A percentile compares a stretch with the other conserved stretches of the same genome.
Evolutionary conservation across 2,888 invertebrate species (phyloP).

Genomic region (Monochamus alternatus): DNA sequence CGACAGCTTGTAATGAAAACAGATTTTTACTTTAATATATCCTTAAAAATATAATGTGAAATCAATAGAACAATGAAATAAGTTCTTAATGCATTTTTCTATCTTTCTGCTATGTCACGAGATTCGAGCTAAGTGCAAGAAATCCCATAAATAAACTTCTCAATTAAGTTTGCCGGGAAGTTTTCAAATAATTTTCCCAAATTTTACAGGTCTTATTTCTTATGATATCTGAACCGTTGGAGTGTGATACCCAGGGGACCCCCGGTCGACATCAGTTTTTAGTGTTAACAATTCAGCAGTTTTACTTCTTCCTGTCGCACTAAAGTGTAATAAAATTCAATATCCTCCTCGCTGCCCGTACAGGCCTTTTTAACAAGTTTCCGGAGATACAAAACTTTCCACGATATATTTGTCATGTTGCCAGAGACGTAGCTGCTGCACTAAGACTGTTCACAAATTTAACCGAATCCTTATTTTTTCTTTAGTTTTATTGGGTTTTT

Average conservation of each 20-base stretch:
- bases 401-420: conserved; percentile 9
- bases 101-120: too few species aligned
- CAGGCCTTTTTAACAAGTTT: conserved; percentile 22
- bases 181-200: conserved; percentile 20
- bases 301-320: conserved; percentile 70
- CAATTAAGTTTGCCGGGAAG: conserved; percentile 12
- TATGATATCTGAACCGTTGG: conserved; percentile 69
- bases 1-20: too few species aligned
- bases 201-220: conserved; percentile 29
- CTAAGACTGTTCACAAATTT: too few species aligned
- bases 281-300: conserved; percentile 72
- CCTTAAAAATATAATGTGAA: too few species aligned
- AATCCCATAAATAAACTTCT: conserved; percentile 18
- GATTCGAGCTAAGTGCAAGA: not conserved
- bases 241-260: conserved; percentile 68
- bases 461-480: conserved; percentile 38
- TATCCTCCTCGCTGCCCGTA: conserved; percentile 33
- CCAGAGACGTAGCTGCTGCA: not conserved
- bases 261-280: conserved; percentile 70
- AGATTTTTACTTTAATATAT: too few species aligned
- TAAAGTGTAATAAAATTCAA: conserved; percentile 71
- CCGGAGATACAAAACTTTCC: conserved; percentile 12
- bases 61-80: too few species aligned
- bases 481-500: too few species aligned
- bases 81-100: too few species aligned